phyloP scores from a whole-genome alignment of 2,113 vertebrate species.

The Malurus elegans region DNA sequence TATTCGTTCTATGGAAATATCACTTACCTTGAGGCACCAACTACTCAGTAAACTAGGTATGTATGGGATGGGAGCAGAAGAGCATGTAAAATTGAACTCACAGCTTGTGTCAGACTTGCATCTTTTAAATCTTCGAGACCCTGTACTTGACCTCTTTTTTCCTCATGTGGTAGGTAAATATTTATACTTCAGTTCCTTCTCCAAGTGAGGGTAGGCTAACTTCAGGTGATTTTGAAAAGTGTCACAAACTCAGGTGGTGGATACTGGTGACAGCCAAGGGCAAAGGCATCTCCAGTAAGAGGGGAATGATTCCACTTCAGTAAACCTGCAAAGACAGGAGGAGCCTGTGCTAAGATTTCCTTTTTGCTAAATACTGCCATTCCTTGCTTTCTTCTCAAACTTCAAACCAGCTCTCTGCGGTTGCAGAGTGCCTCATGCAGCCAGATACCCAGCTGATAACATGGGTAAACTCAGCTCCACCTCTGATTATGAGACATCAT shows the following conservation, averaged over 20 bases:
- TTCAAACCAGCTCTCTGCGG: neutral
- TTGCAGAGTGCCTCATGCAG: neutral
- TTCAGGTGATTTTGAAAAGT: neutral
- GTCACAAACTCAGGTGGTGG: neutral
- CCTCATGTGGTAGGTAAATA: neutral
- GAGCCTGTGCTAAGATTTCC: neutral
- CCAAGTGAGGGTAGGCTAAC: neutral
- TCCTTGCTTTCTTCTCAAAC: neutral
- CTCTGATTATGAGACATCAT: neutral
- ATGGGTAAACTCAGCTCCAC: neutral
- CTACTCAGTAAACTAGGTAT: neutral
- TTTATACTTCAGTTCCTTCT: neutral
- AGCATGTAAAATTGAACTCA: neutral
- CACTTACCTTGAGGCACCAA: neutral
- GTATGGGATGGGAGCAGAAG: neutral
- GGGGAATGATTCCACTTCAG: neutral
- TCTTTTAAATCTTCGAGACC: neutral
- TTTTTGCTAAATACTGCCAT: neutral
- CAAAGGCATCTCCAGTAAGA: neutral
- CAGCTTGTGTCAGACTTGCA: rapidly evolving
- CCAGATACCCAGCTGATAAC: neutral
- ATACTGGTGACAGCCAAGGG: rapidly evolving
- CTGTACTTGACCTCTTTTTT: neutral
- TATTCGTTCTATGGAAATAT: neutral
- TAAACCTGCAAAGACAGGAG: neutral